Conservation (phyloP, 2,113 vertebrate species). For the Myanophis thanlyinensis region DNA sequence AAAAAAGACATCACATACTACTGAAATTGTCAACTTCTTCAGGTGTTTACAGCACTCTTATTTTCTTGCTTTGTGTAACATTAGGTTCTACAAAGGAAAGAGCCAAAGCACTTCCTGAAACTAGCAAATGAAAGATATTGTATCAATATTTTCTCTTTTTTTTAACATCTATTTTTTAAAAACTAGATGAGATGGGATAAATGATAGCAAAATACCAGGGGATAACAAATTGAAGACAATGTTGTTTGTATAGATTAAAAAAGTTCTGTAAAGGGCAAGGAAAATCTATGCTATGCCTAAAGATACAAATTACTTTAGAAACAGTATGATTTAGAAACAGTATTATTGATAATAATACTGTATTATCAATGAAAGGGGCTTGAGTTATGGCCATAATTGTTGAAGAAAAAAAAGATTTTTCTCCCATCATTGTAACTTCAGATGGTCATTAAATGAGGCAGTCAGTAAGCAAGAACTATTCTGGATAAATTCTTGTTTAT, state of each 20-base stretch:
- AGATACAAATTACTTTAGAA: background rate
- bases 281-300: background rate
- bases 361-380: background rate
- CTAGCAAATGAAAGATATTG: background rate
- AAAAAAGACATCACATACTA: constrained; percentile 17
- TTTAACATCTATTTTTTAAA: background rate
- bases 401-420: background rate
- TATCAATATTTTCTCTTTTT: background rate
- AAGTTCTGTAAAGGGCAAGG: background rate
- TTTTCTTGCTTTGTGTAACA: background rate
- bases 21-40: constrained; percentile 27
- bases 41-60: constrained; percentile 16
- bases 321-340: background rate
- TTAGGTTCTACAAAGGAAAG: background rate
- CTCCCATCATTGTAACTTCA: background rate
- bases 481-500: background rate
- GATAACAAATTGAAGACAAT: background rate
- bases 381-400: background rate
- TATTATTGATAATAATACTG: background rate
- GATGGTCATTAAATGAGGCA: background rate
- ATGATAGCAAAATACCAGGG: background rate
- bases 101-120: background rate
- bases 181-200: background rate
- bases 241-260: background rate
- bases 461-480: background rate